phyloP scores from a whole-genome alignment of 2,888 invertebrate genomes.

The Cheilosia soror region DNA sequence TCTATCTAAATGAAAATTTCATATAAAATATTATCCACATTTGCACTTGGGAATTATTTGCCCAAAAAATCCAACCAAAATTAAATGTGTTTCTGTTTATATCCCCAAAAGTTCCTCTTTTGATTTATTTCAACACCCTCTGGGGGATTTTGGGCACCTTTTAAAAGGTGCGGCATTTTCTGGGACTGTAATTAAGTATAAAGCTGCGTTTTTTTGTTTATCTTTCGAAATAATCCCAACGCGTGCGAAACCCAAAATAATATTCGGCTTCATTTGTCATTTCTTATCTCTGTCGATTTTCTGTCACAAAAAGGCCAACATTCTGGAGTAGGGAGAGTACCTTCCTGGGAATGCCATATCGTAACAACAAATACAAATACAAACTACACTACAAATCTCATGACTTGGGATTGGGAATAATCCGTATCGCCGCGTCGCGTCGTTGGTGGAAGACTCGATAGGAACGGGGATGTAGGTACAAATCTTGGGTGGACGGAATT shows the following conservation, averaged over 20 bases:
- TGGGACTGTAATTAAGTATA: slow-evolving; percentile 28
- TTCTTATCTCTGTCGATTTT: slow-evolving; percentile 53
- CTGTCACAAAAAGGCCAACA: neutral
- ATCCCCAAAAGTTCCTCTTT: neutral
- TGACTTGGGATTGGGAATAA: too few relatives aligned
- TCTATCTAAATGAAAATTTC: neutral
- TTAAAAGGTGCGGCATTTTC: neutral
- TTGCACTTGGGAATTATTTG: neutral
- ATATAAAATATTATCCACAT: neutral
- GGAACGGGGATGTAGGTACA: too few relatives aligned
- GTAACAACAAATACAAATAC: too few relatives aligned
- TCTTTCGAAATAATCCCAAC: slow-evolving; percentile 11
- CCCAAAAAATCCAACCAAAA: neutral
- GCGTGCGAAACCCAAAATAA: slow-evolving; percentile 9
- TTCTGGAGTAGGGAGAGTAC: too few relatives aligned
- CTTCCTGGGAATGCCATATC: too few relatives aligned
- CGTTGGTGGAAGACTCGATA: too few relatives aligned
- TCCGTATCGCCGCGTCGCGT: too few relatives aligned
- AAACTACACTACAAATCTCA: too few relatives aligned
- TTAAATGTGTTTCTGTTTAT: neutral
- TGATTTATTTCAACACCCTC: slow-evolving; percentile 26
- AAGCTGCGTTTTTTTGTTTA: slow-evolving; percentile 14
- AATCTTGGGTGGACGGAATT: too few relatives aligned
- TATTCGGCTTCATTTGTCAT: slow-evolving; percentile 59
- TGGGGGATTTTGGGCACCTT: neutral